Conservation (phyloP, 2,888 invertebrate species). For the Biston betularia region DNA sequence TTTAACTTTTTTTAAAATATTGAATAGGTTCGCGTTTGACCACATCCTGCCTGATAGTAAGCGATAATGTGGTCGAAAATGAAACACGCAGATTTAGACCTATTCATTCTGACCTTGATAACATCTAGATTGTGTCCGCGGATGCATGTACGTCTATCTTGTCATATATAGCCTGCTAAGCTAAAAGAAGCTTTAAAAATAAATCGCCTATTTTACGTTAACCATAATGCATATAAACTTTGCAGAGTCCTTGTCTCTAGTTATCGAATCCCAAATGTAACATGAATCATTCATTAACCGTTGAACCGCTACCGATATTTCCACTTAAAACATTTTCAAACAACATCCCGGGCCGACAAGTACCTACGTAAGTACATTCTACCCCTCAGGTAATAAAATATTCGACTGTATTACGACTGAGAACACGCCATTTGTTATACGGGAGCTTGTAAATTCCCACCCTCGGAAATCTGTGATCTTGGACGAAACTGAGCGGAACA, state of each 20-base stretch:
- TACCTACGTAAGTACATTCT: conserved; percentile 14
- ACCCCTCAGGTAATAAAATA: conserved; percentile 42
- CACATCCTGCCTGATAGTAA: no score
- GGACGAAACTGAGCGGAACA: conserved; percentile 58
- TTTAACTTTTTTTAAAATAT: no score
- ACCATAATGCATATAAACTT: conserved; percentile 11
- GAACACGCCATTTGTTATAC: conserved; percentile 43
- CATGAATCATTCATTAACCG: conserved; percentile 25
- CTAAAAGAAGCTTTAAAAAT: not conserved
- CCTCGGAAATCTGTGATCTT: conserved; percentile 47
- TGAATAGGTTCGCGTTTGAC: no score
- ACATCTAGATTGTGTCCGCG: not conserved
- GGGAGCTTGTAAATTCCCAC: conserved; percentile 44
- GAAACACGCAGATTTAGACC: no score
- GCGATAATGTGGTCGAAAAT: no score
- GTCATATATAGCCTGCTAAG: conserved; percentile 17
- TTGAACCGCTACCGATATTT: conserved; percentile 25
- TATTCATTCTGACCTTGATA: no score
- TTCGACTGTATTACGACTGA: conserved; percentile 35
- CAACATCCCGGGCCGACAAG: conserved; percentile 17
- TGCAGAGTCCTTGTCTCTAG: conserved; percentile 9
- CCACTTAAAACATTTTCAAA: conserved; percentile 26
- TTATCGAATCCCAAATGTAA: conserved; percentile 18
- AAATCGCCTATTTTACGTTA: not conserved
- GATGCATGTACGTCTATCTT: conserved; percentile 9